phyloP scores from a whole-genome alignment of 2,113 vertebrate genomes.

The Vidua chalybeata region DNA sequence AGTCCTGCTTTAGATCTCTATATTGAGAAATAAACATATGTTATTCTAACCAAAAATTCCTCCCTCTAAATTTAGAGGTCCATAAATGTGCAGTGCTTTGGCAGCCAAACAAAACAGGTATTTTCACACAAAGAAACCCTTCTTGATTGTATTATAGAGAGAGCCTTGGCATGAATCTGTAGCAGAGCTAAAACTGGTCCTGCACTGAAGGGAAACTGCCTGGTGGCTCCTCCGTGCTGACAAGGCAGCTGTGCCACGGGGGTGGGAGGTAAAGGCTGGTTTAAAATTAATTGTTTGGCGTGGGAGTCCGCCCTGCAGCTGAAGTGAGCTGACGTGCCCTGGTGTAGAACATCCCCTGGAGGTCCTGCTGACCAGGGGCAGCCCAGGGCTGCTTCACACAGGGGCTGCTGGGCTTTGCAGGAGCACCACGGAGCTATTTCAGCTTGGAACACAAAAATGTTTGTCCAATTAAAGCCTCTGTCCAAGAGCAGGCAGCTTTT shows the following conservation, averaged over 20 bases:
- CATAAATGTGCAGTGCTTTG: neutral
- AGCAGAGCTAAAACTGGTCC: neutral
- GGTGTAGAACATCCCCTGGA: accelerated
- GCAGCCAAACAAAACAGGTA: neutral
- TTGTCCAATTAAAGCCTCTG: neutral
- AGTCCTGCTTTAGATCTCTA: neutral
- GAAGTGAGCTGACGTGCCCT: neutral
- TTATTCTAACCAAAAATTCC: neutral
- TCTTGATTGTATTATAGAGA: neutral
- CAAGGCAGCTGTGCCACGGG: neutral
- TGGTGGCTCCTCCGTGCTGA: neutral
- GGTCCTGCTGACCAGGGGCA: neutral
- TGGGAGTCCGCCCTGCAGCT: neutral
- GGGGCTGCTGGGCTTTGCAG: neutral
- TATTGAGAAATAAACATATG: neutral
- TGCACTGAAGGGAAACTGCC: neutral
- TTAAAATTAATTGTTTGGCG: neutral
- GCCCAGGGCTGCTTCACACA: accelerated
- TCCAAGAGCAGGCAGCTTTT: neutral
- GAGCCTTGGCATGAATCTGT: neutral
- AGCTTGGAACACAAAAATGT: neutral
- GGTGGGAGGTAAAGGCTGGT: neutral
- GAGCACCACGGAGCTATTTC: neutral
- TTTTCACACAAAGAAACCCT: neutral
- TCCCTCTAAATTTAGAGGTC: neutral